These are phyloP conservation scores for Gasterosteus aculeatus DNA, from an alignment of 2,113 vertebrate species.

Conservation along the genomic window DNA sequence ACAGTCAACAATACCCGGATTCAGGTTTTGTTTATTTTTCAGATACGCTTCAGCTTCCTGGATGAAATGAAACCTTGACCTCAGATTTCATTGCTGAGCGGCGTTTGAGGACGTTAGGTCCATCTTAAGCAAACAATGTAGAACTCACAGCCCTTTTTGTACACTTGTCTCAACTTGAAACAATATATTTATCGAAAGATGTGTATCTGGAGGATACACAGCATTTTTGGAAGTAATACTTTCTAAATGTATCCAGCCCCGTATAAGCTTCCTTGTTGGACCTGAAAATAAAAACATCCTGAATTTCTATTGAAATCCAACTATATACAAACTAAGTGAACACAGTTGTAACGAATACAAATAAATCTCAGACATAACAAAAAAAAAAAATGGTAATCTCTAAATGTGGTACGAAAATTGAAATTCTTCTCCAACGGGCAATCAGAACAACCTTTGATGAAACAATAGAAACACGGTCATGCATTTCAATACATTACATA, in stretches of 20 bases:
- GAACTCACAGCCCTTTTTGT: neutral
- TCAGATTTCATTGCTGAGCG: neutral
- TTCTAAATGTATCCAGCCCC: neutral
- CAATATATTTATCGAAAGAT: neutral
- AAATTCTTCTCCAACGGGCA: slow-evolving; percentile 5
- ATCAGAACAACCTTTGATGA: slow-evolving; percentile 11
- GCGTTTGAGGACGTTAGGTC: neutral
- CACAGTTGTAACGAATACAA: neutral
- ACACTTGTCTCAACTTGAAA: neutral
- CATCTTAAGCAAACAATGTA: neutral
- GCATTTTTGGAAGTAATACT: neutral
- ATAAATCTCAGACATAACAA: slow-evolving; percentile 6
- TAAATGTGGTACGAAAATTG: slow-evolving; percentile 11
- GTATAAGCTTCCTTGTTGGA: neutral
- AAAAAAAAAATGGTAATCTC: slow-evolving; percentile 7
- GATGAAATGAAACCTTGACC: neutral
- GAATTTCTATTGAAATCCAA: neutral
- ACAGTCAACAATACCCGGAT: neutral
- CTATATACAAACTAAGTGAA: neutral
- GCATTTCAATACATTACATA: slow-evolving; percentile 58
- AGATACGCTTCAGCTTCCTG: neutral
- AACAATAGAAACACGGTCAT: slow-evolving; percentile 40
- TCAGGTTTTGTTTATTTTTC: neutral
- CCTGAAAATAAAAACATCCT: neutral
- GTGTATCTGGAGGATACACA: neutral